Conservation (phyloP, 1,140 invertebrate genomes). For the Trachymyrmex cornetzi region DNA sequence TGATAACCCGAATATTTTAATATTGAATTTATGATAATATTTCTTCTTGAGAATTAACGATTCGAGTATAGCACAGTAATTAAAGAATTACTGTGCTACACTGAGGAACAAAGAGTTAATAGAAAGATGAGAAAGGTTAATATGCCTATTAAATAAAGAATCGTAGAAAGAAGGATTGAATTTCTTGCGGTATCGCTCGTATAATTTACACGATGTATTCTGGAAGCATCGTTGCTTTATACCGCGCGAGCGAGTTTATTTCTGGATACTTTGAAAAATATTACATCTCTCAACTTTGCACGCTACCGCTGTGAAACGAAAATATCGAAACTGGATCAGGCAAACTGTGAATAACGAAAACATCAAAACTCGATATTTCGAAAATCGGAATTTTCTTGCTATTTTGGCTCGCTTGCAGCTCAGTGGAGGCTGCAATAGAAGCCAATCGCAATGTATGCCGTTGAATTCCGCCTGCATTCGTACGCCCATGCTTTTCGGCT, state of each 20-base stretch:
- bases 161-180: background rate
- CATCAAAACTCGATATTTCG: slow-evolving; percentile 21
- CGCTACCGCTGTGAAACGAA: background rate
- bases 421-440: background rate
- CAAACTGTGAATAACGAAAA: slow-evolving; percentile 24
- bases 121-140: background rate
- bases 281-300: background rate
- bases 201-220: background rate
- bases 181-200: background rate
- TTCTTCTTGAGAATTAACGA: background rate
- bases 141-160: too few relatives aligned
- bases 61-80: background rate
- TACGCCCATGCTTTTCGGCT: slow-evolving; percentile 19
- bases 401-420: slow-evolving; percentile 22
- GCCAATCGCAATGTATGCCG: slow-evolving; percentile 8
- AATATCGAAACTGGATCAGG: slow-evolving; percentile 8
- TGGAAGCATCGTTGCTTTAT: background rate
- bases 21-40: background rate
- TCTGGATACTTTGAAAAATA: slow-evolving; percentile 10
- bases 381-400: slow-evolving; percentile 18
- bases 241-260: background rate
- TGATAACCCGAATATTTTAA: background rate
- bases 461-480: slow-evolving; percentile 16
- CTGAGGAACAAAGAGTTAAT: background rate
- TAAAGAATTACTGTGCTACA: too few relatives aligned